Evolutionary conservation across 1,140 invertebrate species (phyloP).

Genomic region (Phymorhynchus buccinoides): DNA sequence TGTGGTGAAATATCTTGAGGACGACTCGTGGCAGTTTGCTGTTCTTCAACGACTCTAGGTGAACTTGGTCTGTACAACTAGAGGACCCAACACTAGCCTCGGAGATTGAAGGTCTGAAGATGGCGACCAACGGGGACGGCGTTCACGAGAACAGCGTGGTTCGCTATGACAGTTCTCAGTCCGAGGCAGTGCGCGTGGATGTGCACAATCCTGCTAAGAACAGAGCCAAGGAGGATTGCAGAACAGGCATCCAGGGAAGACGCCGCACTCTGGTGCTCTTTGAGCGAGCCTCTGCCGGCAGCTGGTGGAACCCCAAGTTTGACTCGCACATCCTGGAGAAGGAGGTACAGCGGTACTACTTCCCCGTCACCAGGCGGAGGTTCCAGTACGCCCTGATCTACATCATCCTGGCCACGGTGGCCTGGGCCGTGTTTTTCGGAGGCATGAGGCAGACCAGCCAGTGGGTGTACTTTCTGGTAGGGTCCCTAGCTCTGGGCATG

Average conservation of each 20-base stretch:
- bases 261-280: slow-evolving; percentile 79
- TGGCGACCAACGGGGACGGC: slow-evolving; percentile 45
- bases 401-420: slow-evolving; percentile 80
- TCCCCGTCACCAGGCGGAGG: slow-evolving; percentile 88
- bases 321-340: slow-evolving; percentile 93
- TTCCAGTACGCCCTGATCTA: slow-evolving; percentile 87
- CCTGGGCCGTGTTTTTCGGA: slow-evolving; percentile 82
- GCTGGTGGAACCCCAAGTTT: slow-evolving; percentile 95
- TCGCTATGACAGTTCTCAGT: slow-evolving; percentile 40
- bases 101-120: slow-evolving; percentile 31
- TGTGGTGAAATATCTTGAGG: too few relatives aligned
- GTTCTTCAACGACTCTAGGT: too few relatives aligned
- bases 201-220: slow-evolving; percentile 54
- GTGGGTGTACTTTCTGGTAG: slow-evolving; percentile 63
- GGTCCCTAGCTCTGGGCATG: slow-evolving; percentile 62
- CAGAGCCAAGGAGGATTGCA: slow-evolving; percentile 43
- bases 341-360: slow-evolving; percentile 89
- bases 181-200: slow-evolving; percentile 53
- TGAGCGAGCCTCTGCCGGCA: slow-evolving; percentile 85
- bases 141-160: slow-evolving; percentile 41
- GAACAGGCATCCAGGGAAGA: slow-evolving; percentile 35
- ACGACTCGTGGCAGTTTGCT: too few relatives aligned
- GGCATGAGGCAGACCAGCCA: slow-evolving; percentile 47
- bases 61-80: too few relatives aligned
- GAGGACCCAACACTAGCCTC: too few relatives aligned